Evolutionary conservation across 2,797 vertebrate species (phyloP).

Genomic region (Amphiprion clarkii): DNA sequence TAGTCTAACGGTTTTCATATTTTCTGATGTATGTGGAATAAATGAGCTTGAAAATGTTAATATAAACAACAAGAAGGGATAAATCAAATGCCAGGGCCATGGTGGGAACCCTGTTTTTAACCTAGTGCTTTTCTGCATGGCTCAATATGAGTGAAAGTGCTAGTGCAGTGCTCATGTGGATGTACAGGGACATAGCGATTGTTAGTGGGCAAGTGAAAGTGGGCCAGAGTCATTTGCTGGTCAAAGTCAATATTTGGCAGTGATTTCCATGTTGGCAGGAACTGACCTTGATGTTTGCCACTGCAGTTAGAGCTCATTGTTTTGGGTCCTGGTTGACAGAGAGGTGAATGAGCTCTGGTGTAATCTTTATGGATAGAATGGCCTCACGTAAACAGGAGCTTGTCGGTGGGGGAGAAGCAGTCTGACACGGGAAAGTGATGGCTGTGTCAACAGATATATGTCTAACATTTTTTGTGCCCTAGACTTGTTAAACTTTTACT

Average conservation of each 20-base stretch:
- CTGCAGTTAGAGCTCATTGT: conserved; percentile 42
- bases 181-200: not conserved
- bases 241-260: conserved; percentile 75
- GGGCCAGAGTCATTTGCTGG: conserved; percentile 55
- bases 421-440: conserved; percentile 50
- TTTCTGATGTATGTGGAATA: not conserved
- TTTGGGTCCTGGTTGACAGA: conserved; percentile 16
- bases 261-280: conserved; percentile 65
- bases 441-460: conserved; percentile 45
- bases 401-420: conserved; percentile 13
- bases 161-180: not conserved
- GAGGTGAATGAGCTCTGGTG: conserved; percentile 36
- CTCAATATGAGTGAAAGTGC: not conserved
- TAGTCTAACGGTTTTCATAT: not conserved
- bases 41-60: not conserved
- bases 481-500: conserved; percentile 59
- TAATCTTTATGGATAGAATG: conserved; percentile 41
- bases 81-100: not conserved
- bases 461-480: conserved; percentile 31
- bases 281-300: conserved; percentile 57
- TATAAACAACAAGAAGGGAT: not conserved
- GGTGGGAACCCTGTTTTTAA: not conserved
- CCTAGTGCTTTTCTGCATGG: not conserved
- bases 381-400: conserved; percentile 31
- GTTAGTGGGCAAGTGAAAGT: conserved; percentile 37